These are phyloP conservation scores for Corythucha ciliata DNA, from an alignment of 2,888 invertebrate genomes.

Conservation along the genomic window DNA sequence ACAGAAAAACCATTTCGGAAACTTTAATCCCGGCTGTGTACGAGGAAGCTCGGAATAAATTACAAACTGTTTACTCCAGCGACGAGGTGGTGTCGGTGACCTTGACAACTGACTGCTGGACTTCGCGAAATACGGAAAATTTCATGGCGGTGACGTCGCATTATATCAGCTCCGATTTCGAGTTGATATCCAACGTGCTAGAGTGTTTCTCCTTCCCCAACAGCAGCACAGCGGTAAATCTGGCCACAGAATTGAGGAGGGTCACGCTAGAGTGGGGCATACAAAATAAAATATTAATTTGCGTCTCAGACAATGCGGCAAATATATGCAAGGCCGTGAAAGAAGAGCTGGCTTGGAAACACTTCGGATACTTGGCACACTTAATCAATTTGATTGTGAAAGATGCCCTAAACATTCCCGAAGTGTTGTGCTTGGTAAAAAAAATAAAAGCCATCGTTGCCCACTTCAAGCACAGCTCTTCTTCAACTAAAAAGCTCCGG, in stretches of 20 bases:
- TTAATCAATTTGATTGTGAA: constrained; percentile 10
- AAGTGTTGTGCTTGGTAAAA: not conserved
- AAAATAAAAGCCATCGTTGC: constrained; percentile 1
- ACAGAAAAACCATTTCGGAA: constrained; percentile 20
- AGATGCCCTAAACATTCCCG: not conserved
- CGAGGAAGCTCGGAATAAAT: not conserved
- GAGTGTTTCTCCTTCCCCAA: constrained; percentile 27
- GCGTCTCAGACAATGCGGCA: constrained; percentile 32
- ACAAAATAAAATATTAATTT: constrained; percentile 33
- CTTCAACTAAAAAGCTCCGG: not conserved
- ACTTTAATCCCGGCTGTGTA: constrained; percentile 19
- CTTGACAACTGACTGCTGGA: constrained; percentile 38
- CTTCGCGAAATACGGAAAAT: constrained; percentile 36
- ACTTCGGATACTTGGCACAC: constrained; percentile 7
- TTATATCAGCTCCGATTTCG: constrained; percentile 32
- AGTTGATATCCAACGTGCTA: constrained; percentile 31
- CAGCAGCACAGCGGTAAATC: constrained; percentile 29
- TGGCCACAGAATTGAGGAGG: constrained; percentile 12
- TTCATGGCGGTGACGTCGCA: constrained; percentile 37
- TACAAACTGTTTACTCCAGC: not conserved
- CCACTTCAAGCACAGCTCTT: not conserved
- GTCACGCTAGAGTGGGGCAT: constrained; percentile 25
- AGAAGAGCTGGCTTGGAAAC: constrained; percentile 30
- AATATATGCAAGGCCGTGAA: constrained; percentile 34
- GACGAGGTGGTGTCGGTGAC: constrained; percentile 12